phyloP scores from a whole-genome alignment of 2,888 invertebrate genomes.

The Willowsia nigromaculata region DNA sequence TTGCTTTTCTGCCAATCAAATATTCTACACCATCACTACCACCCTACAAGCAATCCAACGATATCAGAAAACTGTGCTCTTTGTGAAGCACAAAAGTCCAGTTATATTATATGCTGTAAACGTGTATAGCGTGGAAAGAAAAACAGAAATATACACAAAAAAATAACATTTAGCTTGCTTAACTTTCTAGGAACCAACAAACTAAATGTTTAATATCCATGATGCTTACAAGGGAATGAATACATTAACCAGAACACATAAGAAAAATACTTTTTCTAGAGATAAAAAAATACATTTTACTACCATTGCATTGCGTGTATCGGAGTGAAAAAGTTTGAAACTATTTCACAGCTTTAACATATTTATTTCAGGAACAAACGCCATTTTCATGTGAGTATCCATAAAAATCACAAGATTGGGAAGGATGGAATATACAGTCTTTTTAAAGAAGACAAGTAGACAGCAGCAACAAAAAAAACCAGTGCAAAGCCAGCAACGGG shows the following conservation, averaged over 20 bases:
- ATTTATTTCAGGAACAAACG: slow-evolving; percentile 47
- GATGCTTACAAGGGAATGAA: neutral
- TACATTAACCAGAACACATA: neutral
- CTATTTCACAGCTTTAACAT: slow-evolving; percentile 22
- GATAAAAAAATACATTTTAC: neutral
- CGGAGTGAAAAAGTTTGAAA: slow-evolving; percentile 44
- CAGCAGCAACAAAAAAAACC: slow-evolving; percentile 31
- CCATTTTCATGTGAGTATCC: slow-evolving; percentile 38
- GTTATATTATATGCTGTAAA: slow-evolving; percentile 9
- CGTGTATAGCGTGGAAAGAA: neutral
- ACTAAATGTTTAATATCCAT: neutral
- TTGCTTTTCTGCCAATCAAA: slow-evolving; percentile 25
- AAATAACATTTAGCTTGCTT: neutral
- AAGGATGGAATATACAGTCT: slow-evolving; percentile 49
- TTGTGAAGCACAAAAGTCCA: slow-evolving; percentile 4
- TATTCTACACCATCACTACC: neutral
- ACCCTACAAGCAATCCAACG: neutral
- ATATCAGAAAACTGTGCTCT: neutral
- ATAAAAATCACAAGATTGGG: slow-evolving; percentile 51
- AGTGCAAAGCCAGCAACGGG: slow-evolving; percentile 63
- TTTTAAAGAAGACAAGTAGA: slow-evolving; percentile 23
- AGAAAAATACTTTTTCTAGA: neutral
- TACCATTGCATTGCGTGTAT: neutral
- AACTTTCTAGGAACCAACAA: slow-evolving; percentile 17
- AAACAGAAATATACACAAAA: slow-evolving; percentile 6